A percentile compares a stretch with the other conserved stretches of the same genome.
These are phyloP conservation scores for Aromia moschata DNA, from an alignment of 2,888 invertebrate species.

Conservation along the genomic window DNA sequence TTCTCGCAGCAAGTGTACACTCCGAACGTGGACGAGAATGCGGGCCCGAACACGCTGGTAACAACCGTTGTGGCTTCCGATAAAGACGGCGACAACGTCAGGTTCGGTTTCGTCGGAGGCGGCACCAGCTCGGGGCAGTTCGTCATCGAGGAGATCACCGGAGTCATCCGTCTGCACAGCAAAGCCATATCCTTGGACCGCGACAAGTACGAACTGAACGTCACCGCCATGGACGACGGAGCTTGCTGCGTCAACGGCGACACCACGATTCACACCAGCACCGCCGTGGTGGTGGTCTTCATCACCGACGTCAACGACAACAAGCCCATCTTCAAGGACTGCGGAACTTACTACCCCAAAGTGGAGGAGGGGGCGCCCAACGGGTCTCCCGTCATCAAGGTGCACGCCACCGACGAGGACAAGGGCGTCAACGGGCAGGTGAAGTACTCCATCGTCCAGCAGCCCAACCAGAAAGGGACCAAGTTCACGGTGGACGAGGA, in stretches of 20 bases:
- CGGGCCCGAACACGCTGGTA: constrained; percentile 92
- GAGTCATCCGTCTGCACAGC: constrained; percentile 89
- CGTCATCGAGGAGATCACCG: constrained; percentile 94
- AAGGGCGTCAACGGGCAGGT: constrained; percentile 96
- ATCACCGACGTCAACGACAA: constrained; percentile 98
- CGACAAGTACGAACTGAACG: constrained; percentile 95
- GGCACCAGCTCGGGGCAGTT: constrained; percentile 92
- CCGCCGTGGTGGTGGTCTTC: constrained; percentile 94
- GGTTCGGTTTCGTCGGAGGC: constrained; percentile 89
- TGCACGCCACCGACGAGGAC: constrained; percentile 92
- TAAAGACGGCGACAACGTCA: constrained; percentile 96
- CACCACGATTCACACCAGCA: constrained; percentile 88
- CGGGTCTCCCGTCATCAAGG: constrained; percentile 92
- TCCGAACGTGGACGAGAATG: constrained; percentile 95
- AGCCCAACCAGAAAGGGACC: constrained; percentile 93
- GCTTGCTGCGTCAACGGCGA: constrained; percentile 94
- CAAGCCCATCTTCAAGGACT: constrained; percentile 95
- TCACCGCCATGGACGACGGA: constrained; percentile 97
- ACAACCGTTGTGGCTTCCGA: constrained; percentile 97
- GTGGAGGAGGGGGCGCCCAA: constrained; percentile 95
- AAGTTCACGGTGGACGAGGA: constrained; percentile 96
- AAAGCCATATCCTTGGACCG: constrained; percentile 88
- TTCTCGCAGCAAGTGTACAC: constrained; percentile 97
- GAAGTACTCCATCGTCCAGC: constrained; percentile 96
- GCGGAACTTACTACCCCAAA: constrained; percentile 85